Conservation (phyloP, 1,140 invertebrate species). For the Tetramorium alpestre region DNA sequence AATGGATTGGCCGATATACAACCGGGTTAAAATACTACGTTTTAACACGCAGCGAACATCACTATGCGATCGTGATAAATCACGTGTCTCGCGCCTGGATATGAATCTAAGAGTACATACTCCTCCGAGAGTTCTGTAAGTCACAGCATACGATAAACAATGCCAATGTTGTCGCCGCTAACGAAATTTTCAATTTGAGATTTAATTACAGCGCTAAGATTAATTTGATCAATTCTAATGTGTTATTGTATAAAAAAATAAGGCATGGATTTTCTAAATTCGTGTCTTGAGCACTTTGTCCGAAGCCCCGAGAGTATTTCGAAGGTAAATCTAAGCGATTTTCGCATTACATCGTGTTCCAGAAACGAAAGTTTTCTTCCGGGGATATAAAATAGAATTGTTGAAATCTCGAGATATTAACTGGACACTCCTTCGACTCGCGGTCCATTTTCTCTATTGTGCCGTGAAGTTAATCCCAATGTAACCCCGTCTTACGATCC, state of each 20-base stretch:
- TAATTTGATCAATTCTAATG: background rate
- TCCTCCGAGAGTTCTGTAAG: background rate
- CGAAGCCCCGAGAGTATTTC: background rate
- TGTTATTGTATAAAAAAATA: background rate
- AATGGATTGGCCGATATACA: constrained; percentile 81
- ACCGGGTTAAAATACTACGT: constrained; percentile 30
- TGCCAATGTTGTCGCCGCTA: background rate
- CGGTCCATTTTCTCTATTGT: constrained; percentile 39
- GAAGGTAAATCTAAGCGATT: background rate
- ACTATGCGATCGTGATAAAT: constrained; percentile 10
- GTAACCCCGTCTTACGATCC: constrained; percentile 36
- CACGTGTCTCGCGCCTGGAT: background rate
- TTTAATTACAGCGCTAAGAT: background rate
- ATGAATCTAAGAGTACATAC: background rate
- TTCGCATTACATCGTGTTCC: background rate
- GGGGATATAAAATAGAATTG: background rate
- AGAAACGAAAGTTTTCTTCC: constrained; percentile 8
- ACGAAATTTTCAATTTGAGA: background rate
- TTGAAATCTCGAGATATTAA: constrained; percentile 15
- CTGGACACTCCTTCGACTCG: constrained; percentile 21
- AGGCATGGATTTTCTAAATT: background rate
- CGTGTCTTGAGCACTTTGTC: background rate
- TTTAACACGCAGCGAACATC: background rate
- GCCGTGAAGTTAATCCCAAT: constrained; percentile 20
- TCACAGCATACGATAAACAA: background rate